phyloP scores from a whole-genome alignment of 2,113 vertebrate genomes.

The mouse (Mus musculus) region GRCm39 chr14:93584501-93585000 shows the following conservation, averaged over 20 bases:
- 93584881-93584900: conserved; percentile 69
- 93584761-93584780: conserved; percentile 84
- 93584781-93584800: conserved; percentile 83
- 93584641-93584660: conserved; percentile 76
- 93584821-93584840: conserved; percentile 83
- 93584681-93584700: conserved; percentile 89
- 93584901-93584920: conserved; percentile 52
- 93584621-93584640: conserved; percentile 67
- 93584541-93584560: conserved; percentile 77
- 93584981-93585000: not conserved
- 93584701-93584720: conserved; percentile 80
- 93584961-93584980: conserved; percentile 20
- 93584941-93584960: not conserved
- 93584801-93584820: conserved; percentile 84
- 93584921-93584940: conserved; percentile 9
- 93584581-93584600: conserved; percentile 33
- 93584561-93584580: conserved; percentile 59
- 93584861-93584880: conserved; percentile 73
- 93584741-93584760: conserved; percentile 85
- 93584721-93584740: conserved; percentile 82
- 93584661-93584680: conserved; percentile 82
- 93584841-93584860: conserved; percentile 78
- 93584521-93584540: conserved; percentile 75
- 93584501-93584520: conserved; percentile 73
- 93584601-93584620: conserved; percentile 69